Percentiles rank a stretch among this genome's conserved stretches.
Evolutionary conservation across 2,797 vertebrate species (phyloP).

Genomic region (Macropodus opercularis): DNA sequence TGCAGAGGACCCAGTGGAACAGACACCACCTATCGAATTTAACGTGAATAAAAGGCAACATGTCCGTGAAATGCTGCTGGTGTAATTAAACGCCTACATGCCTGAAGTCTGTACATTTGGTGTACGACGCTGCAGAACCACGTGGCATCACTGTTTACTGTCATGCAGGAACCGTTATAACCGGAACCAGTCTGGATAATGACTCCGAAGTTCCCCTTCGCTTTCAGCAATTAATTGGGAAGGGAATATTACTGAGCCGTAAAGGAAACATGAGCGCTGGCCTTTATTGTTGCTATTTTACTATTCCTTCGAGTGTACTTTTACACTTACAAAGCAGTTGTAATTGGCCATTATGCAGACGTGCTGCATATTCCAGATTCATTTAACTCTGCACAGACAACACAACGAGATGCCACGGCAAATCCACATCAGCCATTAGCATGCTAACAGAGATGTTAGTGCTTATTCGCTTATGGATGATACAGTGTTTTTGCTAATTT

Average conservation of each 20-base stretch:
- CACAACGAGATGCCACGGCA: constrained; percentile 58
- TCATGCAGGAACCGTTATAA: constrained; percentile 21
- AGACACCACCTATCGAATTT: background rate
- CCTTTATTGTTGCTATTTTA: constrained; percentile 53
- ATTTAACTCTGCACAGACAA: constrained; percentile 56
- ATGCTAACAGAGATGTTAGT: constrained; percentile 67
- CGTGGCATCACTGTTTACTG: constrained; percentile 23
- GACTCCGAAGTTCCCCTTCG: constrained; percentile 35
- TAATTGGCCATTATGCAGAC: constrained; percentile 71
- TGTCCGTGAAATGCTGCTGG: background rate
- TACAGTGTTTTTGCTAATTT: constrained; percentile 68
- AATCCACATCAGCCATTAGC: constrained; percentile 66
- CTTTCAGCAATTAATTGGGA: constrained; percentile 44
- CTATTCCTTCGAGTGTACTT: constrained; percentile 64
- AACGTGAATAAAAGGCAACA: background rate
- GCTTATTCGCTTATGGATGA: constrained; percentile 54
- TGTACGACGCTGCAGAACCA: background rate
- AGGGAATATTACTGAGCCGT: constrained; percentile 26
- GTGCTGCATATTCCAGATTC: constrained; percentile 44
- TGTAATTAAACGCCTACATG: background rate
- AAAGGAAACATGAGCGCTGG: constrained; percentile 38
- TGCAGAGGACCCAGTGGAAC: background rate
- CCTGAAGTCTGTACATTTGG: background rate
- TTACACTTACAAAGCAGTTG: constrained; percentile 61
- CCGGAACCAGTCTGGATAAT: constrained; percentile 9